Evolutionary conservation across 2,888 invertebrate species (phyloP), one percentile per base, ranked within the genome.

Genomic region (Standfussiana lucernea): DNA sequence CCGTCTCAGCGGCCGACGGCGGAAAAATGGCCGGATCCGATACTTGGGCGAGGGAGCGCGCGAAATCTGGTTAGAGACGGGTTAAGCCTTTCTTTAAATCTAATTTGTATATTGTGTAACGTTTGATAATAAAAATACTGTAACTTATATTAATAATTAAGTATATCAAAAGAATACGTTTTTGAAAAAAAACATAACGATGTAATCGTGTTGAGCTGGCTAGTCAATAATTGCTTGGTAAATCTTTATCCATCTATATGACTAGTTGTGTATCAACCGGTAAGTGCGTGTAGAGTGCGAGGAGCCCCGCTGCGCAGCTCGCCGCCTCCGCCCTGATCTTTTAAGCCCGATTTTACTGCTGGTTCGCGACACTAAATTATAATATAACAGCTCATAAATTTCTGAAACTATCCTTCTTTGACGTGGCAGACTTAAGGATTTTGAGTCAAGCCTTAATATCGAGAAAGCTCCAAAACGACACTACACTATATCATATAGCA

Each of bases 331-430:
- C 88, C 89, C 90, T 95, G 95, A 96, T 96, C 96, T 96, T 95
- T 95, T 96, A 96, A 96, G 96, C 95, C 92, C 91, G 91, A 94
- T 93, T 96, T 96, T 96, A 95, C 95, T 92, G 94, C 93, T 90
- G 89, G 92, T 92, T 92, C 91, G 92, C 93, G 91, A 92, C 91
- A 96, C 95, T 96, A 96, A 96, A 96, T 96, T 96, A 96, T 95
- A 96, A 96, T 96, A 96, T 95, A 96, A 96, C 96, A 96, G 91
- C 93, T 94, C 96, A 93, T 96, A 96, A 96, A 96, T 96, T 96
- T 93, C 92, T 88, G 91, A 93, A 96, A 96, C 96, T 96, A 96
- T 95, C 96, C 94, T 90, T 88, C 86, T 86, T 89, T 94, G 96
- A 95, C 96, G 90, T 73, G 84, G 77, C 81, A 84, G 94, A 93